These are phyloP conservation scores for Apaloderma vittatum DNA, from an alignment of 2,113 vertebrate species.

Conservation along the genomic window DNA sequence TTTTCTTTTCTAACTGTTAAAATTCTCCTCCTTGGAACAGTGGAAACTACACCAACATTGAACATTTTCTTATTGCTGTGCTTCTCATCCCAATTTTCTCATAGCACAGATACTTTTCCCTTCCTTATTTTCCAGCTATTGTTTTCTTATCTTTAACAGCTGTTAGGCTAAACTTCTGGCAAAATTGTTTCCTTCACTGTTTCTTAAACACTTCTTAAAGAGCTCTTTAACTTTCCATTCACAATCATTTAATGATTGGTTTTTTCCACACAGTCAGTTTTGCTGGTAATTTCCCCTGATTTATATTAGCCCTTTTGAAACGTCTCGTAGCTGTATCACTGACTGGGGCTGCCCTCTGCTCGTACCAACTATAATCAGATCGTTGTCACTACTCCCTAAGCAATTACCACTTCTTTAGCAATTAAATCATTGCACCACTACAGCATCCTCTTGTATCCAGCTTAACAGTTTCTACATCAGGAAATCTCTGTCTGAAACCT, in stretches of 20 bases:
- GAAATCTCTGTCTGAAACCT: neutral
- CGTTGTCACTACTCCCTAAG: neutral
- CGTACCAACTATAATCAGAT: rapidly evolving
- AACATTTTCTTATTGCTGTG: neutral
- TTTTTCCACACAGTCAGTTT: neutral
- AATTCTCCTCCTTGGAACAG: neutral
- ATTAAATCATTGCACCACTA: neutral
- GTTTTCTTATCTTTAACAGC: neutral
- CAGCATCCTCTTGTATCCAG: neutral
- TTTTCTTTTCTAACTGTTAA: neutral
- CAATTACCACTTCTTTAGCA: neutral
- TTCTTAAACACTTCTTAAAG: neutral
- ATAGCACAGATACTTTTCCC: neutral
- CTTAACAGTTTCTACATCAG: neutral
- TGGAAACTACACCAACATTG: neutral
- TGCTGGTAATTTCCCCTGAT: neutral
- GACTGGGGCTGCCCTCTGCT: neutral
- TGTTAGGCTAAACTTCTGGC: neutral
- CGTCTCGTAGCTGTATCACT: neutral
- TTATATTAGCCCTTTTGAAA: neutral
- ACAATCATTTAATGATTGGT: neutral
- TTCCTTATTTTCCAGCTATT: neutral
- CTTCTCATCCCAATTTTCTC: neutral
- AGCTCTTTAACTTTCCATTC: neutral
- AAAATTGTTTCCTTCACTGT: neutral